Evolutionary conservation across 2,797 vertebrate species (phyloP).

Genomic region (Neostethus bicornis): DNA sequence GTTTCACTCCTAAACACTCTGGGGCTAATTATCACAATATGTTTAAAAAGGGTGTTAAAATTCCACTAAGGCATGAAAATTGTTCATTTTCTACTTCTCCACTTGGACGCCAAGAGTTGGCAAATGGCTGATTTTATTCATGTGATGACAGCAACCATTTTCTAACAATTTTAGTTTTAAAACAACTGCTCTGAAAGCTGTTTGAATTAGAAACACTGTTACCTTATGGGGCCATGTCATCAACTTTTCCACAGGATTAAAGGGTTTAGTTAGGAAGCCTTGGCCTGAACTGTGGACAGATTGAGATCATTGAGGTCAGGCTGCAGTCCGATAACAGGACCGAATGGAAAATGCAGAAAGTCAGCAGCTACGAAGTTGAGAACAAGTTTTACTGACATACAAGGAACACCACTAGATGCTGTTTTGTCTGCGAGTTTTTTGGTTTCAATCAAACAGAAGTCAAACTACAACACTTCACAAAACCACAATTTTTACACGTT

Average conservation of each 20-base stretch:
- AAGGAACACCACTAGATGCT: slow-evolving; percentile 31
- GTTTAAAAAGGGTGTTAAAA: slow-evolving; percentile 18
- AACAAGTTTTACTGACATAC: slow-evolving; percentile 28
- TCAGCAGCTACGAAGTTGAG: slow-evolving; percentile 49
- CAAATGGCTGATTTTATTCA: slow-evolving; percentile 7
- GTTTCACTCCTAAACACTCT: slow-evolving; percentile 3
- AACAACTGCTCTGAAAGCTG: slow-evolving; percentile 23
- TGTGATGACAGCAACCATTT: slow-evolving; percentile 11
- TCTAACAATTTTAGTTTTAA: slow-evolving; percentile 16
- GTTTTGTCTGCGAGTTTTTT: slow-evolving; percentile 29
- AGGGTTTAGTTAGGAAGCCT: slow-evolving; percentile 39
- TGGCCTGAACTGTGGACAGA: slow-evolving; percentile 68
- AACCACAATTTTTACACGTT: slow-evolving; percentile 20
- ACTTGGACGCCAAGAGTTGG: slow-evolving; percentile 4
- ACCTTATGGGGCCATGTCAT: slow-evolving; percentile 16
- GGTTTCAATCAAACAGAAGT: slow-evolving; percentile 29
- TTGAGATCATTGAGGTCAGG: slow-evolving; percentile 77
- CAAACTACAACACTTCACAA: slow-evolving; percentile 15
- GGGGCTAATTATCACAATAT: slow-evolving; percentile 13
- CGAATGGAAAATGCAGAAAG: slow-evolving; percentile 50
- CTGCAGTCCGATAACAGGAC: slow-evolving; percentile 56
- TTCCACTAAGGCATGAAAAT: slow-evolving; percentile 10
- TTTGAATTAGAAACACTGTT: slow-evolving; percentile 29
- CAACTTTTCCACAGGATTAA: slow-evolving; percentile 59
- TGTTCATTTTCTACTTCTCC: neutral